Evolutionary conservation across 2,888 invertebrate genomes (phyloP).

Genomic region (Netelia inedita): DNA sequence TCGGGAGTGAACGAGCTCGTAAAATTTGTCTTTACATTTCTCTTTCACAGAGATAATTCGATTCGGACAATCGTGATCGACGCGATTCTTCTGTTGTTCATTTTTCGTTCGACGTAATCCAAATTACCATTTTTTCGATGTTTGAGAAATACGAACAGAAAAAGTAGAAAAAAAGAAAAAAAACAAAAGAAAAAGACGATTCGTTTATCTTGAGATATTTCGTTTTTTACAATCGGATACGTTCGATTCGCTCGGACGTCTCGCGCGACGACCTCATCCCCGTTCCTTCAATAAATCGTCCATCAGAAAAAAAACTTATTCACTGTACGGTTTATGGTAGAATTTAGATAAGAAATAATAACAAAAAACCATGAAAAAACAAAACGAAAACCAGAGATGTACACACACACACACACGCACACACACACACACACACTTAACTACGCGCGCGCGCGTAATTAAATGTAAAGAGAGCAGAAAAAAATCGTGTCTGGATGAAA

Average conservation of each 20-base stretch:
- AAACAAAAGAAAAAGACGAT: too few relatives aligned
- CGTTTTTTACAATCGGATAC: constrained; percentile 29
- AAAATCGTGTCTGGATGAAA: constrained; percentile 24
- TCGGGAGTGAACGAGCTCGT: constrained; percentile 34
- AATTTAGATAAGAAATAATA: constrained; percentile 53
- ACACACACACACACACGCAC: background rate
- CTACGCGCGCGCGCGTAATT: background rate
- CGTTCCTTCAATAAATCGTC: constrained; percentile 67
- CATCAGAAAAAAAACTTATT: constrained; percentile 50
- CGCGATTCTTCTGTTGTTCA: too few relatives aligned
- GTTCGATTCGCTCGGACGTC: constrained; percentile 38
- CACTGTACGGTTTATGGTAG: constrained; percentile 65
- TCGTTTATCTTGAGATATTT: background rate
- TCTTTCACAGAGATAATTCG: background rate
- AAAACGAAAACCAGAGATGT: background rate
- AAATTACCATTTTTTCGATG: too few relatives aligned
- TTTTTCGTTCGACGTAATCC: too few relatives aligned
- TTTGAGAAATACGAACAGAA: too few relatives aligned
- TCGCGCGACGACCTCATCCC: constrained; percentile 55
- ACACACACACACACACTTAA: background rate
- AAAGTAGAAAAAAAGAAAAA: background rate
- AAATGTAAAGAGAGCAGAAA: constrained; percentile 32
- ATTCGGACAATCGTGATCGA: constrained; percentile 29
- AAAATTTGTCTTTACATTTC: constrained; percentile 6
- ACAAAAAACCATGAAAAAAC: constrained; percentile 14